Evolutionary conservation across 1,140 invertebrate species (phyloP), one percentile per base, ranked within the genome.

Genomic region (Trichonephila inaurata): DNA sequence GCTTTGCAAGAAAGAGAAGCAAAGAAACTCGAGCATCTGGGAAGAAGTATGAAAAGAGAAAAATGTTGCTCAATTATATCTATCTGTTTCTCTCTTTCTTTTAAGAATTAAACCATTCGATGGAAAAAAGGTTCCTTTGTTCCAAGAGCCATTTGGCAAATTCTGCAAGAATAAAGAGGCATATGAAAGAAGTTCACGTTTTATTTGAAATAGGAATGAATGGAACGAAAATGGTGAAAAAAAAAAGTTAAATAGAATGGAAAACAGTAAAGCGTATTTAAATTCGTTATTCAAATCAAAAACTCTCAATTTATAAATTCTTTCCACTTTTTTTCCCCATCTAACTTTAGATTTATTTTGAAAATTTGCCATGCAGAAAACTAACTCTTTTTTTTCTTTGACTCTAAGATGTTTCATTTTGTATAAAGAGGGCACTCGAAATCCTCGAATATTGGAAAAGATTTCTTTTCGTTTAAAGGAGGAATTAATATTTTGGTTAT

Each of bases 61-160:
- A 69, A 69, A 69, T 69, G 66, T 69, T 69, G 66, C 66, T 69
- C 24, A 69, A 69, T 69, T 69, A 24, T 69, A 69, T 69, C 66
- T 51, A 12, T 12, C 10, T 51, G 33, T 2, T 12, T 51, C 51
- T 51, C 10, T 51, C 51, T 69, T 24, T 24, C 66, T 69, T 21
- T 12, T 21, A 24, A 69, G 66, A 69, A 69, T 69, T 69, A 69
- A 69, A 24, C 66, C 66, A 69, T 69, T 69, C 66, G 66, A n/a
- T 28, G n/a, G 21, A 21, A 51, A 51, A 51, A 24, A 69, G 66
- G 24, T 10, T 69, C 66, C 24, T 69, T 69, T 69, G 66, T 69
- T 69, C 66, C n/a, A 69, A 69, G 24, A 69, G 66, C 66, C 66
- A 69, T 69, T 69, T 69, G 66, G 24, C n/a, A 24, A 69, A n/a